phyloP scores from a whole-genome alignment of 2,888 invertebrate genomes.

The Adelphocoris suturalis region DNA sequence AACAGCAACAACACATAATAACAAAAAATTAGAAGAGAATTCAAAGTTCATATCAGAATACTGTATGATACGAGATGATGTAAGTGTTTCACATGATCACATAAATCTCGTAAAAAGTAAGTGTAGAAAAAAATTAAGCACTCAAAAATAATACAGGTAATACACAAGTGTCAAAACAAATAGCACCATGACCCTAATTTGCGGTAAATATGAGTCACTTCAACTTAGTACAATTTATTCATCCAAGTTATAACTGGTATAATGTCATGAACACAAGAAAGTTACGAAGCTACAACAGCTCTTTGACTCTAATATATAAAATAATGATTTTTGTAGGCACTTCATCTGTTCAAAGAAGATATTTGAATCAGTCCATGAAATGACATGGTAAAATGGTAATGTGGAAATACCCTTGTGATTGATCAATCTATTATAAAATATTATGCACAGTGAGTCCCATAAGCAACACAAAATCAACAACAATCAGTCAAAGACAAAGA shows the following conservation, averaged over 20 bases:
- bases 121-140: conserved; percentile 43
- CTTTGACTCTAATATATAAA: conserved; percentile 52
- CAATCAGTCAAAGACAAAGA: no score
- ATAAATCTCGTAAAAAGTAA: conserved; percentile 6
- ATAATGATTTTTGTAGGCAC: conserved; percentile 62
- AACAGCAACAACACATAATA: conserved; percentile 56
- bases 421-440: background rate
- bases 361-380: conserved; percentile 53
- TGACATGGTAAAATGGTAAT: background rate
- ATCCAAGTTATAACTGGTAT: background rate
- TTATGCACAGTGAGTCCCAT: background rate
- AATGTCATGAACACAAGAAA: conserved; percentile 49
- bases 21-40: conserved; percentile 42
- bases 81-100: background rate
- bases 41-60: conserved; percentile 51
- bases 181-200: conserved; percentile 62
- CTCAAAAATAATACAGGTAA: conserved; percentile 42
- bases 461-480: no score
- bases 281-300: conserved; percentile 15
- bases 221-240: conserved; percentile 30
- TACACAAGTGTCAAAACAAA: conserved; percentile 42
- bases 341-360: conserved; percentile 51
- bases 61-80: conserved; percentile 43
- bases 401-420: background rate
- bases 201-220: conserved; percentile 58